Evolutionary conservation across 2,888 invertebrate genomes (phyloP), one percentile per base, ranked within the genome.

Genomic region (Aspidiotus destructor): DNA sequence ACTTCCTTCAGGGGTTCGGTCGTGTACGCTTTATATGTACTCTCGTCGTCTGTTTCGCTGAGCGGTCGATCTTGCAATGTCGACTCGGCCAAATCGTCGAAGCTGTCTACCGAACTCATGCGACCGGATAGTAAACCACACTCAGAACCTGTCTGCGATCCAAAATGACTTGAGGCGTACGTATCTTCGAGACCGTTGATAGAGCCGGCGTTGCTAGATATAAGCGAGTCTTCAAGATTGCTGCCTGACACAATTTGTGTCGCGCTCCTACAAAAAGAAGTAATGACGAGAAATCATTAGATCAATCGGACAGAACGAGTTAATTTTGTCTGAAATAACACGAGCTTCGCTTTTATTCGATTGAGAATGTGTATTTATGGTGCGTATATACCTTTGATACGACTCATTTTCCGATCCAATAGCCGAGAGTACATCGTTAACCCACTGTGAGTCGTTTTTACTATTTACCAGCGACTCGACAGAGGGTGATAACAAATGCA

Each of bases 401-500:
- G 61, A 69, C 40, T 41, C 41, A 62, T 69, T 57, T 16, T 69
- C 69, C 9, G 71, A 70, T 58, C 69, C 71, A n/a, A 54, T 60
- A 52, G 41, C 28, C 15, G 68, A 58, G 44, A 61, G 63, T 63
- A 71, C 58, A 28, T 28, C 70, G 64, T 65, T 70, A 57, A 69
- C 65, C 70, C 70, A 71, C 11, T 69, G 64, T 6, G 71, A 69
- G 63, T 71, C 71, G 55, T 67, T 62, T 41, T 65, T 48, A 40
- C 54, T 69, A 57, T 69, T 57, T 13, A 54, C 8, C 52, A 68
- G 48, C 15, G 69, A 69, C 54, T 69, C 69, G 13, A 62, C 69
- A 71, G 75, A 76, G 11, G 86, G 85, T 73, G 87, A 86, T 75
- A 92, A 77, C 77, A 92, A 83, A 76, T 88, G 85, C 73, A 87